Percentiles rank a stretch among this genome's conserved stretches.
phyloP scores from a whole-genome alignment of 2,113 vertebrate genomes.

The Thinocorus orbignyianus region DNA sequence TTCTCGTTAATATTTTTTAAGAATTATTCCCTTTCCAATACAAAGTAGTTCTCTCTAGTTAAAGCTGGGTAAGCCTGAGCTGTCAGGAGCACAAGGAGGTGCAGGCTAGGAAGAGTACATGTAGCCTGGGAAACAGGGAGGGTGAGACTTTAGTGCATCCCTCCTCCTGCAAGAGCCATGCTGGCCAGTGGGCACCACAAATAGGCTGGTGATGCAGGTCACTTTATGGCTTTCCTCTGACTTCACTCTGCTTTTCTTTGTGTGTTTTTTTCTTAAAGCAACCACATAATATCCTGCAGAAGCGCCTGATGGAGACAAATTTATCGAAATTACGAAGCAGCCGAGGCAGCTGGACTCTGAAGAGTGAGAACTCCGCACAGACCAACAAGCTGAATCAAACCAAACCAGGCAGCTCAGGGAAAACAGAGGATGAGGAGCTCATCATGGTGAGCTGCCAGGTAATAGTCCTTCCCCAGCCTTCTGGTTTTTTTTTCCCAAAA shows the following conservation, averaged over 20 bases:
- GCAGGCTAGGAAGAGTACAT: neutral
- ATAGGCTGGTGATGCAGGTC: neutral
- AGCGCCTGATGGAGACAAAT: constrained; percentile 86
- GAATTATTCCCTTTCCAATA: neutral
- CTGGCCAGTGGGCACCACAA: neutral
- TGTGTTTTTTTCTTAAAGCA: constrained; percentile 74
- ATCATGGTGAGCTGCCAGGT: constrained; percentile 84
- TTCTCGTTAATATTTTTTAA: neutral
- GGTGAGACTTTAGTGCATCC: neutral
- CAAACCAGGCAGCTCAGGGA: constrained; percentile 64
- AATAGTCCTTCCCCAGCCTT: neutral
- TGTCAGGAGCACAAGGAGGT: neutral
- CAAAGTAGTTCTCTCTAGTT: neutral
- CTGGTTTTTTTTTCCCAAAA: accelerated
- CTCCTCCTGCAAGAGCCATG: accelerated
- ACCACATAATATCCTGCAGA: constrained; percentile 88
- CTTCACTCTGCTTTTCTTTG: neutral
- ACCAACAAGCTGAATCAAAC: constrained; percentile 65
- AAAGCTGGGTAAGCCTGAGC: neutral
- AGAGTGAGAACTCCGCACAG: constrained; percentile 55
- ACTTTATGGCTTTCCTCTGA: neutral
- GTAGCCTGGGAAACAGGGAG: neutral
- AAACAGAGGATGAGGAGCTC: constrained; percentile 75
- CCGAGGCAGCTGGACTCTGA: constrained; percentile 68
- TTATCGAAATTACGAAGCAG: constrained; percentile 77